A percentile compares a stretch with the other conserved stretches of the same genome.
Conservation (phyloP, 2,113 vertebrate genomes). For the Epinephelus lanceolatus region DNA sequence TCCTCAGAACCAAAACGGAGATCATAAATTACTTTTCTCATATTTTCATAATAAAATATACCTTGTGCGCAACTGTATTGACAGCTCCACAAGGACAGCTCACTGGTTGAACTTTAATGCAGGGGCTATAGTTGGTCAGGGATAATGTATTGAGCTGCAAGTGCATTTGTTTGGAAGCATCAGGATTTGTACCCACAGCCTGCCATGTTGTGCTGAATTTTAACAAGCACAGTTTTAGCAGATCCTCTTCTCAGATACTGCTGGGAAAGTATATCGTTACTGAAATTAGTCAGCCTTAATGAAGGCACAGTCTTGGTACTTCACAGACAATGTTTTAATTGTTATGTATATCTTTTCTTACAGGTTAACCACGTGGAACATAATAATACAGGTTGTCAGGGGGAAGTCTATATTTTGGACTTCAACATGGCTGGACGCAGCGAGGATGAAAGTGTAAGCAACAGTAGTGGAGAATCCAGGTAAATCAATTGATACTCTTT, state of each 20-base stretch:
- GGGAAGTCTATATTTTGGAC: slow-evolving; percentile 58
- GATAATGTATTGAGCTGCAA: not conserved
- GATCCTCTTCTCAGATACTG: not conserved
- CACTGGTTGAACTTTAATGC: slow-evolving; percentile 14
- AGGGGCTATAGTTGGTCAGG: not conserved
- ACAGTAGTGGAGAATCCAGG: slow-evolving; percentile 97
- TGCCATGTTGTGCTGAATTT: not conserved
- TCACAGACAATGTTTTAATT: not conserved
- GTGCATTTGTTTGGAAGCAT: not conserved
- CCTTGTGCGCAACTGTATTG: not conserved
- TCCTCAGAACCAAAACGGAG: not conserved
- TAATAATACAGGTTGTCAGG: slow-evolving; percentile 33
- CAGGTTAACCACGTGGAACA: slow-evolving; percentile 54
- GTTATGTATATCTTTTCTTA: slow-evolving; percentile 5
- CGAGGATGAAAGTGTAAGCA: slow-evolving; percentile 96
- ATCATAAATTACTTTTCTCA: not conserved
- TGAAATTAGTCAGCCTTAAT: not conserved
- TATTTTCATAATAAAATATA: not conserved
- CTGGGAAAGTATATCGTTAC: not conserved
- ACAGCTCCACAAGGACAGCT: not conserved
- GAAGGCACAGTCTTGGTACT: not conserved
- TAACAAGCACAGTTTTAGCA: not conserved
- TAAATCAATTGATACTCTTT: slow-evolving; percentile 66
- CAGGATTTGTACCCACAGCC: not conserved
- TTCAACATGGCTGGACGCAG: slow-evolving; percentile 94